Evolutionary conservation across 92 coral and sea anemone genomes (phyloP).

Genomic region (Palythoa grandis): DNA sequence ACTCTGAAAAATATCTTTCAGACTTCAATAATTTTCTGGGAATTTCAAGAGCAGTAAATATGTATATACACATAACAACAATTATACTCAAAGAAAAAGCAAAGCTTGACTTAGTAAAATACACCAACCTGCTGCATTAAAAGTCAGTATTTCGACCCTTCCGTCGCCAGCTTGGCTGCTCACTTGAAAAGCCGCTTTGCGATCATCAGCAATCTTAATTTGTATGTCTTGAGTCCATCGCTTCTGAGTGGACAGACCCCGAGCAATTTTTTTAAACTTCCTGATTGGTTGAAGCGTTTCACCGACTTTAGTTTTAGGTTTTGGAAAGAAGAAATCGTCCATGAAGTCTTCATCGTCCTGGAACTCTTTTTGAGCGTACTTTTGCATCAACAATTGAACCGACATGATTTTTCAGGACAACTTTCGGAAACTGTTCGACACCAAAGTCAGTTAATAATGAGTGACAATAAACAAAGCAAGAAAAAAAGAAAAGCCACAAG

Average conservation of each 20-base stretch:
- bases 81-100: too few species aligned
- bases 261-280: constrained; percentile 47
- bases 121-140: constrained; percentile 57
- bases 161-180: constrained; percentile 37
- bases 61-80: too few species aligned
- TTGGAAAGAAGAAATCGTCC: neutral
- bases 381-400: constrained; percentile 13
- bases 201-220: constrained; percentile 43
- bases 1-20: too few species aligned
- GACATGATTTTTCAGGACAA: constrained; percentile 4
- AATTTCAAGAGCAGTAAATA: too few species aligned
- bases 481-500: too few species aligned
- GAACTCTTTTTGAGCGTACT: constrained; percentile 1
- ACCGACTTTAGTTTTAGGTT: constrained; percentile 22
- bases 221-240: constrained; percentile 52
- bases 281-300: constrained; percentile 37
- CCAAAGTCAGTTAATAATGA: neutral
- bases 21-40: too few species aligned
- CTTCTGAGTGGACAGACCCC: constrained; percentile 50
- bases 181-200: constrained; percentile 10
- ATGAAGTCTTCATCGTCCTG: constrained; percentile 16
- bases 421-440: neutral
- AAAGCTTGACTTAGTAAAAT: neutral
- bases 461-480: neutral
- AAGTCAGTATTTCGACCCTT: constrained; percentile 41